Evolutionary conservation across 30 jellyfish, hydroid and myxozoan species (phyloP).

Genomic region (Hydractinia echinata): DNA sequence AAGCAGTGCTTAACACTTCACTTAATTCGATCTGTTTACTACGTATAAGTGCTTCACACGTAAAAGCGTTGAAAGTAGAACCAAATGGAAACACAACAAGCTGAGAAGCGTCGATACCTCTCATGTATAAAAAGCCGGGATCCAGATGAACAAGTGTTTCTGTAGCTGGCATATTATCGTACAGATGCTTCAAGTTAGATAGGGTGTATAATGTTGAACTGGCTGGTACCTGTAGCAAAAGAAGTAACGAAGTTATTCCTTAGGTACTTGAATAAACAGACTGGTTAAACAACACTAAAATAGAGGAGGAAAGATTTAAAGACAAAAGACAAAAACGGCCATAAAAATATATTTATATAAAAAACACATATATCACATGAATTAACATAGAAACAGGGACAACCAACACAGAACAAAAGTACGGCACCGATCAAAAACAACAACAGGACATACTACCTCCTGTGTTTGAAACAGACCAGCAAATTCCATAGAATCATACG

Average conservation of each 20-base stretch:
- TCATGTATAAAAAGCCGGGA: background rate
- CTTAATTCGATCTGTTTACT: slow-evolving; percentile 39
- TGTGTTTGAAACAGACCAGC: slow-evolving; percentile 60
- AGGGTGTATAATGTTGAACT: background rate
- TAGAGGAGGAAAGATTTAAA: too few species aligned
- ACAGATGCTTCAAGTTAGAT: background rate
- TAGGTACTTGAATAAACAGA: too few species aligned
- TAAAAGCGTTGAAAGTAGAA: background rate
- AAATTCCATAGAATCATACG: slow-evolving; percentile 53
- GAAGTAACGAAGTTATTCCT: background rate
- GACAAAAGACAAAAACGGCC: too few species aligned
- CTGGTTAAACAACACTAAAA: too few species aligned
- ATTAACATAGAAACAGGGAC: too few species aligned
- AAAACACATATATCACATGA: too few species aligned
- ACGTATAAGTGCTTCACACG: slow-evolving; percentile 23
- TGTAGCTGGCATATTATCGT: slow-evolving; percentile 60
- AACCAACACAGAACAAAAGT: too few species aligned
- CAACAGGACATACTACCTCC: slow-evolving; percentile 46
- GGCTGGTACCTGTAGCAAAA: too few species aligned
- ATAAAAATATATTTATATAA: too few species aligned
- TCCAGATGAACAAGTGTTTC: slow-evolving; percentile 34
- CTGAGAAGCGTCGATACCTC: background rate
- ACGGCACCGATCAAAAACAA: too few species aligned
- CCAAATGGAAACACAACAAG: background rate
- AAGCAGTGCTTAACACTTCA: slow-evolving; percentile 48